Base-by-base conservation (phyloP, 1,140 invertebrate species). In the Tetragnatha versicolor region DNA sequence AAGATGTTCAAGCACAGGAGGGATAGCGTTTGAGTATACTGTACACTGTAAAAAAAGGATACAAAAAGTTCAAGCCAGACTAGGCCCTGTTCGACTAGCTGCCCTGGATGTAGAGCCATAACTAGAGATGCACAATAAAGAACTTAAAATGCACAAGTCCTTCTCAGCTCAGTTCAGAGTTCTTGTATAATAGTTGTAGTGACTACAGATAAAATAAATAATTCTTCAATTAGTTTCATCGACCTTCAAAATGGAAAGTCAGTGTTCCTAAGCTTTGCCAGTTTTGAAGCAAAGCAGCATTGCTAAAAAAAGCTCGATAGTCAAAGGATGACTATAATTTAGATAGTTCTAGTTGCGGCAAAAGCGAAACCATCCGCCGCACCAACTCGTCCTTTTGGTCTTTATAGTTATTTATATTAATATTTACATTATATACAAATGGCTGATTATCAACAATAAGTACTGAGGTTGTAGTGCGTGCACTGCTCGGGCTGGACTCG, bases 401-500 rank as follows among this genome's bases (percentile, higher is more conserved):
- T 2, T 3, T 47, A 47, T 29, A 25, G 33, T 55, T 69, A 31
- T 68, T 35, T 4, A 20, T 55, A 20, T 47, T 60, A n/a, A 12
- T 77, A 69, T 69, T 29, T 79, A 81, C 77, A 70, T 49, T 20
- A 35, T 47, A 68, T 79, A 70, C 69, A 78, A 33, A 81, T 42
- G 20, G 68, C 55, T 66, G 45, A 70, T 60, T 76, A 80, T 81
- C 70, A 81, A 69, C 80, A 81, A 37, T 81, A 81, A 75, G 80
- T 81, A 80, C 80, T 81, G 39, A 81, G 78, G 61, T 81, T 81
- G 27, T 81, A 80, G 25, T 66, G 63, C 5, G 80, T 68, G 22
- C 65, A 79, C 29, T 53, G 35, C 58, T 80, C 63, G 86, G 92
- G 92, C 84, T 93, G 92, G 53, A 94, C 85, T 82, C 93, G 91